Evolutionary conservation across 2,888 invertebrate species (phyloP).

Genomic region (Branchipolynoe longqiensis): DNA sequence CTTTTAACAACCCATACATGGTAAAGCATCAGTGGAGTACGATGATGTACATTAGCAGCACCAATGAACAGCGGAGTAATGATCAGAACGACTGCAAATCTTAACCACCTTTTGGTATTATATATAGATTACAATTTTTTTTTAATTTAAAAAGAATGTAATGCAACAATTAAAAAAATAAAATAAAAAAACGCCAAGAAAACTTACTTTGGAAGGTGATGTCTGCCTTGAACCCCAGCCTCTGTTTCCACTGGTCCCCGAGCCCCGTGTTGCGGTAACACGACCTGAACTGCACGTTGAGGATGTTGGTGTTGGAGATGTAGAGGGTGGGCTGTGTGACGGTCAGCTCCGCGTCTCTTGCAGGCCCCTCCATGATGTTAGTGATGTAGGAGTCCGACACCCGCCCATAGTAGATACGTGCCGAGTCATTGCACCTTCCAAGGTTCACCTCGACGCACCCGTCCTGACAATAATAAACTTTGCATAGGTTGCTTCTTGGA

Average conservation of each 20-base stretch:
- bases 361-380: not conserved
- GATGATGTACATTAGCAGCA: too few relatives aligned
- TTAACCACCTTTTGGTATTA: too few relatives aligned
- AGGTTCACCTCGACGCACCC: constrained; percentile 22
- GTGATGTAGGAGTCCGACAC: not conserved
- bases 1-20: too few relatives aligned
- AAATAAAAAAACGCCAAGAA: not conserved
- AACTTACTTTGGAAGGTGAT: not conserved
- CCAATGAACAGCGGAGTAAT: too few relatives aligned
- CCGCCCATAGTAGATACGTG: not conserved
- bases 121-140: too few relatives aligned
- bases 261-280: constrained; percentile 24
- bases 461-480: too few relatives aligned
- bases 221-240: constrained; percentile 2
- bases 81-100: too few relatives aligned
- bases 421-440: constrained; percentile 8
- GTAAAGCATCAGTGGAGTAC: too few relatives aligned
- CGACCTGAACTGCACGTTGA: constrained; percentile 12
- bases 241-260: constrained; percentile 22
- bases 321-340: not conserved
- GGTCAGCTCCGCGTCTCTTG: not conserved
- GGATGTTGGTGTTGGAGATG: not conserved
- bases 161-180: not conserved
- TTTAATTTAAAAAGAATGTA: not conserved
- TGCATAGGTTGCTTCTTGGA: too few relatives aligned